Evolutionary conservation across 2,113 vertebrate genomes (phyloP).

Genomic region (Corythornis cristatus): DNA sequence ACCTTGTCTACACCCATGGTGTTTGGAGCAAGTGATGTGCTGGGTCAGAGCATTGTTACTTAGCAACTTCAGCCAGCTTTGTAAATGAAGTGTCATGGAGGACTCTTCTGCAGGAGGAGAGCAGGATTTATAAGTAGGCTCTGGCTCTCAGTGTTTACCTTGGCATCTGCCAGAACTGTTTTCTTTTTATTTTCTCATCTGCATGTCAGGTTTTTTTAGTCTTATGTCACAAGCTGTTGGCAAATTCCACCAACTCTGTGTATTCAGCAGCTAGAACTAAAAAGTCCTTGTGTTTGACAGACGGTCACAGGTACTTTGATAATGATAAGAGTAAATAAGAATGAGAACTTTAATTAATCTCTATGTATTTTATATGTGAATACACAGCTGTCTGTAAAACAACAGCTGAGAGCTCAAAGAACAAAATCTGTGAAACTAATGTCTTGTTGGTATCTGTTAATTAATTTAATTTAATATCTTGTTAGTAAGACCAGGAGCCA

Average conservation of each 20-base stretch:
- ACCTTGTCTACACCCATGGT: not conserved
- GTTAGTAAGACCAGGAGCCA: not conserved
- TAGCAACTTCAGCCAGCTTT: not conserved
- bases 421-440: not conserved
- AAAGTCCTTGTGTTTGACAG: not conserved
- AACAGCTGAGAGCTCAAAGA: not conserved
- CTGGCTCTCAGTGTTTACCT: not conserved
- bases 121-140: not conserved
- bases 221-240: not conserved
- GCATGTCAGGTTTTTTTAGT: not conserved
- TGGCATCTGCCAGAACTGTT: not conserved
- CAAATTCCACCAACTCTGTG: not conserved
- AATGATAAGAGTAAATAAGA: not conserved
- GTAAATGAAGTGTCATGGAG: not conserved
- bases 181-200: not conserved
- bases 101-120: not conserved
- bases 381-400: not conserved
- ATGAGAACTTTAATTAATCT: not conserved
- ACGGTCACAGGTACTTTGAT: not conserved
- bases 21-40: not conserved
- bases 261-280: not conserved
- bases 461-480: not conserved
- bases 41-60: not conserved
- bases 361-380: not conserved
- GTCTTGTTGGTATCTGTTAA: not conserved